phyloP scores from a whole-genome alignment of 2,113 vertebrate species.

The Paramisgurnus dabryanus region DNA sequence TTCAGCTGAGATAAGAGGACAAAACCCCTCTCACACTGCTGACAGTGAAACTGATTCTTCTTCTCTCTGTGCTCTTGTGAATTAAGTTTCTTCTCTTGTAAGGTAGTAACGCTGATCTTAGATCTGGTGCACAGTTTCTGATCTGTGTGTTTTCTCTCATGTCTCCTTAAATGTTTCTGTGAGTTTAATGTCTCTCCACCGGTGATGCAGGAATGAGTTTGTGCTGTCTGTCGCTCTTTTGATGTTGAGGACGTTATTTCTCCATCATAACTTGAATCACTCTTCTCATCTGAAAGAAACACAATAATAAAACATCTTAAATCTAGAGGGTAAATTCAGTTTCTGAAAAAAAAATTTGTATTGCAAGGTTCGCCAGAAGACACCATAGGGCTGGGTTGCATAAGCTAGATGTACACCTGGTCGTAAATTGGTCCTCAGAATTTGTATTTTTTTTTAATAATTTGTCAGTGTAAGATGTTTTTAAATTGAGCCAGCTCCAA shows the following conservation, averaged over 20 bases:
- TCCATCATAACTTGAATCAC: background rate
- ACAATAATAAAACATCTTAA: background rate
- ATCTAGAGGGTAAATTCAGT: too few relatives aligned
- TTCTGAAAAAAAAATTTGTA: too few relatives aligned
- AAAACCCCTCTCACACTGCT: slow-evolving; percentile 30
- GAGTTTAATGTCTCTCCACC: background rate
- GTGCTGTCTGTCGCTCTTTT: background rate
- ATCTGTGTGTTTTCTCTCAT: slow-evolving; percentile 5
- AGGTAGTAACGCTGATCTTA: background rate
- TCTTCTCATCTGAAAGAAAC: background rate
- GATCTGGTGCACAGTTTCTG: background rate
- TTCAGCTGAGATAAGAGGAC: background rate
- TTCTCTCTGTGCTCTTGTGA: background rate
- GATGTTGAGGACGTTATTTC: background rate
- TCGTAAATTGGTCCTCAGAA: too few relatives aligned
- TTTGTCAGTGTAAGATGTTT: too few relatives aligned
- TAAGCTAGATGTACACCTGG: too few relatives aligned
- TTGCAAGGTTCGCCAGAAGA: too few relatives aligned
- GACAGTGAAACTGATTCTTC: slow-evolving; percentile 1
- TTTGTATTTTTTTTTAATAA: too few relatives aligned
- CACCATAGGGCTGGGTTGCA: too few relatives aligned
- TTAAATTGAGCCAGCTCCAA: too few relatives aligned
- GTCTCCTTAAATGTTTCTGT: background rate
- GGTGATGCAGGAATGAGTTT: background rate
- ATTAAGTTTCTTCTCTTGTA: background rate